phyloP scores from a whole-genome alignment of 23 tunicate species.

The Phallusia fumigata region DNA sequence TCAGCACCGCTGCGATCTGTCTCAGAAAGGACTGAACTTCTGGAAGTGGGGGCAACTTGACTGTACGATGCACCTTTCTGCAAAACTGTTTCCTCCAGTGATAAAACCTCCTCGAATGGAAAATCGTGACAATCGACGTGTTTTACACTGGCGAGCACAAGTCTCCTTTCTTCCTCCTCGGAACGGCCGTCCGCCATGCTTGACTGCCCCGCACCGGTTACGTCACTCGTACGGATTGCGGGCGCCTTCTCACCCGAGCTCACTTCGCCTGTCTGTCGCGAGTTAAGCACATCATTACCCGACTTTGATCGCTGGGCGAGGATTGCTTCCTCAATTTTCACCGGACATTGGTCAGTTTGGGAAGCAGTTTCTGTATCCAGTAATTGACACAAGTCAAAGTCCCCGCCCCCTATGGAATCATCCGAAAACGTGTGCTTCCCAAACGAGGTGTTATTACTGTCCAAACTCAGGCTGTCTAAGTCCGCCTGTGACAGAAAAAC shows the following conservation, averaged over 20 bases:
- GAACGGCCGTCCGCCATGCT: conserved; percentile 6
- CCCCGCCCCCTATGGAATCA: background rate
- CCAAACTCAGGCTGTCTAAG: background rate
- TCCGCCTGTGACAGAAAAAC: conserved; percentile 1
- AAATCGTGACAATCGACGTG: conserved; percentile 47
- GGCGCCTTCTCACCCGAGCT: background rate
- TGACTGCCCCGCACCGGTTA: background rate
- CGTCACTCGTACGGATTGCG: background rate
- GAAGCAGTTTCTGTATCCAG: background rate
- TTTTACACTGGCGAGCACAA: conserved; percentile 22
- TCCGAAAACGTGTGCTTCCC: background rate
- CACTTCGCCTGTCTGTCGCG: conserved; percentile 10
- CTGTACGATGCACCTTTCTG: conserved; percentile 13
- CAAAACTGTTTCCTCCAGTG: conserved; percentile 44
- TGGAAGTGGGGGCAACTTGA: background rate
- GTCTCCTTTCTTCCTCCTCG: conserved; percentile 36
- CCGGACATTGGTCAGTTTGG: background rate
- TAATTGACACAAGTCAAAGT: background rate
- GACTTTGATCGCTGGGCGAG: background rate
- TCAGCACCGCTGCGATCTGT: background rate
- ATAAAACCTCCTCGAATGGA: conserved; percentile 61
- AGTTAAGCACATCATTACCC: background rate
- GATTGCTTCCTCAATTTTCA: background rate
- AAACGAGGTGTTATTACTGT: background rate
- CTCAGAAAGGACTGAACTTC: background rate